These are phyloP conservation scores for Phacellophora camtschatica DNA, from an alignment of 30 jellyfish, hydroid and myxozoan species.

Conservation along the genomic window DNA sequence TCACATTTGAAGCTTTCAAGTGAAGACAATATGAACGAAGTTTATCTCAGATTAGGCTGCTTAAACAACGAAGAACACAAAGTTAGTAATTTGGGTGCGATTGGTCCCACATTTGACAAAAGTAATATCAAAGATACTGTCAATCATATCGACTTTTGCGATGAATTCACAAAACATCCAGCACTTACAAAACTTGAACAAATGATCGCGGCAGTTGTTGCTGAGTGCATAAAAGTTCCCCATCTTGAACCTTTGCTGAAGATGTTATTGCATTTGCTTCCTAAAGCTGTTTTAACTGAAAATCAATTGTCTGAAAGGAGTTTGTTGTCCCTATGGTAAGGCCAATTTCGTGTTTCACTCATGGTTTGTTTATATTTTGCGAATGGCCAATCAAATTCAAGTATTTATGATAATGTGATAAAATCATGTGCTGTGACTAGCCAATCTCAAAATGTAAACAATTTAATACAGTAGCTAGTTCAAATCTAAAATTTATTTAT, in stretches of 20 bases:
- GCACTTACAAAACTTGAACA: conserved; percentile 1
- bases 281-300: conserved; percentile 34
- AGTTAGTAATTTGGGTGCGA: neutral
- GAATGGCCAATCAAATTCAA: too few relatives aligned
- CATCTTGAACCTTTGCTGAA: conserved; percentile 23
- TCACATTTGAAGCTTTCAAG: neutral
- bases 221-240: conserved; percentile 34
- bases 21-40: neutral
- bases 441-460: too few relatives aligned
- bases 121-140: neutral
- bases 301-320: neutral
- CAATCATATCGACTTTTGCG: neutral
- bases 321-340: conserved; percentile 45
- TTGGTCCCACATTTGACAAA: neutral
- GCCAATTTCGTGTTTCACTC: neutral
- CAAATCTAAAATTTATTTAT: too few relatives aligned
- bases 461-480: too few relatives aligned
- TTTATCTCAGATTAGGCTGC: neutral
- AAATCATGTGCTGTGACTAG: too few relatives aligned
- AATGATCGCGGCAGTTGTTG: neutral
- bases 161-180: conserved; percentile 3
- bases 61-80: neutral
- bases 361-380: too few relatives aligned
- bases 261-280: conserved; percentile 14
- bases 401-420: too few relatives aligned